Conservation (phyloP, 1,140 invertebrate genomes). For the Brevipalpus yothersi region DNA sequence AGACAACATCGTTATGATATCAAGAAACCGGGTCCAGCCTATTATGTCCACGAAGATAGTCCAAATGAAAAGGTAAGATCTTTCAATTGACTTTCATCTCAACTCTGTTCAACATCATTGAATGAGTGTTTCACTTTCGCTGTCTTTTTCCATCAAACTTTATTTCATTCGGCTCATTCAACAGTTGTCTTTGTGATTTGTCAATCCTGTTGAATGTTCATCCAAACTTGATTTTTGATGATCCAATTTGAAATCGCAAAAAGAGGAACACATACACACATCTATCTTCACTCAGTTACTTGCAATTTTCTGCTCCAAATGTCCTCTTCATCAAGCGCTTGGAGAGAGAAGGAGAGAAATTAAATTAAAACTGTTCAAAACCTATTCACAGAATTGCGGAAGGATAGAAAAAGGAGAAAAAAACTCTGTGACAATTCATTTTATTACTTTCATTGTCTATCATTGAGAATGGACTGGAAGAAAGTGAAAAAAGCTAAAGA, state of each 20-base stretch:
- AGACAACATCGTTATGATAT: constrained; percentile 63
- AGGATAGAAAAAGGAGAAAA: too few relatives aligned
- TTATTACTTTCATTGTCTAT: too few relatives aligned
- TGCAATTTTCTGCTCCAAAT: too few relatives aligned
- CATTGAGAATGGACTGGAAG: too few relatives aligned
- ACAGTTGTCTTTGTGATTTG: background rate
- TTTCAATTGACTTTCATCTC: background rate
- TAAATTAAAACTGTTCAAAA: too few relatives aligned
- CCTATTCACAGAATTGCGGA: too few relatives aligned
- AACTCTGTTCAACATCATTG: background rate
- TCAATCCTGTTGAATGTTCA: background rate
- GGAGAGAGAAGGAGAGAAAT: too few relatives aligned
- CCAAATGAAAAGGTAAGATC: background rate
- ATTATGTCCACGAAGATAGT: constrained; percentile 19
- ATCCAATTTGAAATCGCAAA: background rate
- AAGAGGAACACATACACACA: background rate
- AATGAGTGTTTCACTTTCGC: background rate
- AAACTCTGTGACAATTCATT: too few relatives aligned
- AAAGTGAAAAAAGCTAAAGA: too few relatives aligned
- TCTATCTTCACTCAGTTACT: too few relatives aligned
- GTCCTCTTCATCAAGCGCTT: too few relatives aligned
- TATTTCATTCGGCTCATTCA: background rate
- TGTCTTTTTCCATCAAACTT: background rate
- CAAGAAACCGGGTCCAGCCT: constrained; percentile 68
- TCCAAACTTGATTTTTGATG: background rate